Percentiles rank a stretch among this genome's conserved stretches.
Evolutionary conservation across 2,888 invertebrate genomes (phyloP).

Genomic region (Tiphia femorata): DNA sequence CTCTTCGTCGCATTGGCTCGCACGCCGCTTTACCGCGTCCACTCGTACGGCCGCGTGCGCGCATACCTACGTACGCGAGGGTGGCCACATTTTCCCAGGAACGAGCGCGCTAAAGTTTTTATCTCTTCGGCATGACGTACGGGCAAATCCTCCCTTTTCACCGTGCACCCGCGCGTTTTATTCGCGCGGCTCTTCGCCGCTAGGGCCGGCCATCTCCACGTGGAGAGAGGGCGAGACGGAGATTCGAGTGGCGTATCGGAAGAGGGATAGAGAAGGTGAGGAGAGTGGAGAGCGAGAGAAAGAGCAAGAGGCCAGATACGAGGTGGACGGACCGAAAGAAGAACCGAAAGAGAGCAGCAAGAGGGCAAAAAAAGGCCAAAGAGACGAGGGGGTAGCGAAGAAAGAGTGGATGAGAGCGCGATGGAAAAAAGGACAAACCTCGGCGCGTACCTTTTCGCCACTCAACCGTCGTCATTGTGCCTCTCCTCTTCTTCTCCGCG

Average conservation of each 20-base stretch:
- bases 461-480: too few relatives aligned
- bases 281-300: not conserved
- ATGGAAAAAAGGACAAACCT: not conserved
- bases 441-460: not conserved
- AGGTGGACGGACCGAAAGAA: too few relatives aligned
- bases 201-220: not conserved
- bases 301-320: not conserved
- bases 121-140: constrained; percentile 37
- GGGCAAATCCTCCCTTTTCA: constrained; percentile 19
- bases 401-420: too few relatives aligned
- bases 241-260: not conserved
- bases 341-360: not conserved
- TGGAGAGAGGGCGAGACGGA: not conserved
- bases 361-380: not conserved
- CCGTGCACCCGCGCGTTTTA: constrained; percentile 19
- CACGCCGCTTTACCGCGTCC: too few relatives aligned
- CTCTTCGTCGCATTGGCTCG: not conserved
- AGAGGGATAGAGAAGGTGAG: not conserved
- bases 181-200: constrained; percentile 16
- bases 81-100: constrained; percentile 26
- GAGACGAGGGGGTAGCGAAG: not conserved
- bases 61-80: not conserved
- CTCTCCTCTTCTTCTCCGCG: not conserved
- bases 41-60: not conserved
- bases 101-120: constrained; percentile 40